Evolutionary conservation across 2,888 invertebrate genomes (phyloP), one percentile per base, ranked within the genome.

Genomic region (Hermodice carunculata): DNA sequence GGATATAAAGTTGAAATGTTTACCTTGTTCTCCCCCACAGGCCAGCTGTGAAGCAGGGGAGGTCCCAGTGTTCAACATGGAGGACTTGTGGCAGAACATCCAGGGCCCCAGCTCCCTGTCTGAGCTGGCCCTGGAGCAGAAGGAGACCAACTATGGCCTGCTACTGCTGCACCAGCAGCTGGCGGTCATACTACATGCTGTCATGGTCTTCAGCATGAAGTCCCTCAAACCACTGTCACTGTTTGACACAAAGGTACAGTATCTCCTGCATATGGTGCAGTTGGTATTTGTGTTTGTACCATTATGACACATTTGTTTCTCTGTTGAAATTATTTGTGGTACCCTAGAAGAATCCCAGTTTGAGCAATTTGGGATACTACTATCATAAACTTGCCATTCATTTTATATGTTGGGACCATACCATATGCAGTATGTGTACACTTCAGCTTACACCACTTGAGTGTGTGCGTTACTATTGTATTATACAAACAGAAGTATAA

Each of bases 151-250:
- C 85, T 91, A 90, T 69, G 92, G 93, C 74, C 88, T 95, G 70
- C 87, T 96, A 8, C 90, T 91, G 74, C 87, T 95, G 61, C 95
- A 96, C 85, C 91, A 91, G 76, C 94, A 95, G 85, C 88, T 96
- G 59, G 90, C 92, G 1, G 88, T 91, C 69, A 91, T 92, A 1
- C 88, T 96, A 61, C 91, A 92, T 74, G 93, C 94, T 85, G 91
- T 95, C 73, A 90, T 93, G 24, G 89, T 90, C 71, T 94, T 95
- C 78, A 91, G 91, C 76, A 84, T 96, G 54, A 94, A 85, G 75
- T 81, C 81, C 32, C 76, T 84, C 89, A 53, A 94, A 91, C 84
- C 94, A 91, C 8, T 88, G 92, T 67, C 92, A 53, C 87, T 97
- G 24, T 96, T 94, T 80, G 94, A 96, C 81, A 90, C 92, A 6